Conservation (phyloP, 2,888 invertebrate genomes). For the Crepidodera aurea region DNA sequence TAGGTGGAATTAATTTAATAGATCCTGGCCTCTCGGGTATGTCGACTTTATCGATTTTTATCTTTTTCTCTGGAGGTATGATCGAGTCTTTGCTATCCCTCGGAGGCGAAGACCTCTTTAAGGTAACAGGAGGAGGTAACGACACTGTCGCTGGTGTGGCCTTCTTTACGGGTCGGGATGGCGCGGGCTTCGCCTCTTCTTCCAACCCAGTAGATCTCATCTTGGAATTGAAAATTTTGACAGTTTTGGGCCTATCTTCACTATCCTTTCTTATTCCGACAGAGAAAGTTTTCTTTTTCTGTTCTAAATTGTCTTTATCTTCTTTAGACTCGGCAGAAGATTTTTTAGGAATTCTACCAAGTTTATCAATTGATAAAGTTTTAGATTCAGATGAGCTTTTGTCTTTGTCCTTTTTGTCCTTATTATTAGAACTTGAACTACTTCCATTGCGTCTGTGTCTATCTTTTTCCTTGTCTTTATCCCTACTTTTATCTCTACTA, state of each 20-base stretch:
- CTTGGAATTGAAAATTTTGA: slow-evolving; percentile 90
- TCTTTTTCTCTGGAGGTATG: slow-evolving; percentile 80
- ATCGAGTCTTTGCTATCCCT: slow-evolving; percentile 48
- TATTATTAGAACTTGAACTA: slow-evolving; percentile 47
- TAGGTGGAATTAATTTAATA: slow-evolving; percentile 86
- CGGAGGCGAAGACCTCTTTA: slow-evolving; percentile 60
- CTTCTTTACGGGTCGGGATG: slow-evolving; percentile 74
- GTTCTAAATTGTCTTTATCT: slow-evolving; percentile 50
- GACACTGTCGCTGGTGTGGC: slow-evolving; percentile 59
- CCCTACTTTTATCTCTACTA: slow-evolving; percentile 36
- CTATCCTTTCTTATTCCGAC: slow-evolving; percentile 81
- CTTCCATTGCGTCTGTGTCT: slow-evolving; percentile 44
- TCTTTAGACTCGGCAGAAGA: slow-evolving; percentile 62
- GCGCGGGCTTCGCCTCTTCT: slow-evolving; percentile 87
- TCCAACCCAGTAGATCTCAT: slow-evolving; percentile 91
- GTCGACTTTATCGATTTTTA: slow-evolving; percentile 67
- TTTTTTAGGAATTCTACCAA: slow-evolving; percentile 83
- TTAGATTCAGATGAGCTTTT: slow-evolving; percentile 74
- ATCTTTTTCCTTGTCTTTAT: slow-evolving; percentile 53
- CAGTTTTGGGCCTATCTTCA: slow-evolving; percentile 83
- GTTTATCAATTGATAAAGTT: slow-evolving; percentile 74
- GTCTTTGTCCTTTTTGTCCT: slow-evolving; percentile 67
- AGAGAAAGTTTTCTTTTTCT: slow-evolving; percentile 73
- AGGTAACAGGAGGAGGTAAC: slow-evolving; percentile 55
- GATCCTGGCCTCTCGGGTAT: slow-evolving; percentile 77